These are phyloP conservation scores for Acleris holmiana DNA, from an alignment of 2,888 invertebrate species.

Conservation along the genomic window DNA sequence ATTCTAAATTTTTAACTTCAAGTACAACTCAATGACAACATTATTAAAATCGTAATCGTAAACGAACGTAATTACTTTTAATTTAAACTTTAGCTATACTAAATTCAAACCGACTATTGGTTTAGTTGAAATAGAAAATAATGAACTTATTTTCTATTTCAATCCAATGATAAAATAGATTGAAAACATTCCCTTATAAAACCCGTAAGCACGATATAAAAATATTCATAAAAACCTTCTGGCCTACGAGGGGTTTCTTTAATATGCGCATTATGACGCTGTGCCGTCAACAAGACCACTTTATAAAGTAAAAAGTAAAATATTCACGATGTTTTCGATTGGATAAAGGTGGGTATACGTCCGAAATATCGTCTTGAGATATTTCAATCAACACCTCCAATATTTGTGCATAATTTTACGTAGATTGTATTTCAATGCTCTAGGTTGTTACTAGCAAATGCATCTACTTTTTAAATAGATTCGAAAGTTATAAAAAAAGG, in stretches of 20 bases:
- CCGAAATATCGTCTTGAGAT: not conserved
- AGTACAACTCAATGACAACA: not conserved
- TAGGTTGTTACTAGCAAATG: too few species aligned
- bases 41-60: not conserved
- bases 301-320: conserved; percentile 34
- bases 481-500: not conserved
- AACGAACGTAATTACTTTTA: not conserved
- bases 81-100: not conserved
- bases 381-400: too few species aligned
- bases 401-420: too few species aligned
- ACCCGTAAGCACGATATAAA: conserved; percentile 19
- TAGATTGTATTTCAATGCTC: too few species aligned
- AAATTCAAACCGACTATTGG: too few species aligned
- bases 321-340: conserved; percentile 31
- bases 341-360: conserved; percentile 8
- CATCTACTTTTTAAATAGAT: not conserved
- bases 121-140: too few species aligned
- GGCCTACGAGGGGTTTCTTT: conserved; percentile 30
- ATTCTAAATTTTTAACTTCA: not conserved
- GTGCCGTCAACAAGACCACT: conserved; percentile 31
- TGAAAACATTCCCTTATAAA: not conserved
- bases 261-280: conserved; percentile 32
- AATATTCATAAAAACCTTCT: conserved; percentile 32
- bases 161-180: not conserved
- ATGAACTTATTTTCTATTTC: too few species aligned